These are phyloP conservation scores for Tauraco erythrolophus DNA, from an alignment of 2,113 vertebrate species.

Conservation along the genomic window DNA sequence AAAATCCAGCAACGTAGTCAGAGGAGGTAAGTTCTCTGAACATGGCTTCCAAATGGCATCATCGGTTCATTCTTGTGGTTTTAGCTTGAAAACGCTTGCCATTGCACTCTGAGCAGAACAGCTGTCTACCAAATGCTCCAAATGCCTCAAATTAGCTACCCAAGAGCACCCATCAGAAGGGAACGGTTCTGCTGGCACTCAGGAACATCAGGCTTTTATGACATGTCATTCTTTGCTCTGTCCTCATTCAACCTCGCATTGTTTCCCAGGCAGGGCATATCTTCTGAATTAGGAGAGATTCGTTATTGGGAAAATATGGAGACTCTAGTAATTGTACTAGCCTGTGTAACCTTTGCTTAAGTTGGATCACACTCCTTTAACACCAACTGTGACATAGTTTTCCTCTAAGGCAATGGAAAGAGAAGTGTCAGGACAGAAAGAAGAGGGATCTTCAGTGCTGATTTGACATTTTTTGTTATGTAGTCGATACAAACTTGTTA, in stretches of 20 bases:
- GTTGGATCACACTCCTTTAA: background rate
- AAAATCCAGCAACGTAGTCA: background rate
- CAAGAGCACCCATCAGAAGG: conserved; percentile 13
- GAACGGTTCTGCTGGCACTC: conserved; percentile 25
- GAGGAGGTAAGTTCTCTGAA: conserved; percentile 33
- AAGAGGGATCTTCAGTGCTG: background rate
- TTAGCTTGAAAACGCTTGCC: background rate
- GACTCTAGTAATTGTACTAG: background rate
- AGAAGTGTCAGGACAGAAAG: background rate
- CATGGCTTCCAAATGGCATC: conserved; percentile 56
- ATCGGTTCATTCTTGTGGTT: conserved; percentile 55
- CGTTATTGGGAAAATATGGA: background rate
- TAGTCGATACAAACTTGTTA: background rate
- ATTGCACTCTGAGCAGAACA: conserved; percentile 30
- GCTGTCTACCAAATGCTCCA: conserved; percentile 63
- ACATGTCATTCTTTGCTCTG: conserved; percentile 36
- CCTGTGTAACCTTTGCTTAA: conserved; percentile 26
- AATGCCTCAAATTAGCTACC: conserved; percentile 11
- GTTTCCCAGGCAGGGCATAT: conserved; percentile 57
- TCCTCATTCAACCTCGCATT: conserved; percentile 46
- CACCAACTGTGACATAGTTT: background rate
- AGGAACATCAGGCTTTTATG: background rate
- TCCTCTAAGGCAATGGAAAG: background rate
- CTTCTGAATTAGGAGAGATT: background rate
- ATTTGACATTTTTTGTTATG: background rate